Conservation (phyloP, 2,113 vertebrate species). For the Coregonus clupeaformis region DNA sequence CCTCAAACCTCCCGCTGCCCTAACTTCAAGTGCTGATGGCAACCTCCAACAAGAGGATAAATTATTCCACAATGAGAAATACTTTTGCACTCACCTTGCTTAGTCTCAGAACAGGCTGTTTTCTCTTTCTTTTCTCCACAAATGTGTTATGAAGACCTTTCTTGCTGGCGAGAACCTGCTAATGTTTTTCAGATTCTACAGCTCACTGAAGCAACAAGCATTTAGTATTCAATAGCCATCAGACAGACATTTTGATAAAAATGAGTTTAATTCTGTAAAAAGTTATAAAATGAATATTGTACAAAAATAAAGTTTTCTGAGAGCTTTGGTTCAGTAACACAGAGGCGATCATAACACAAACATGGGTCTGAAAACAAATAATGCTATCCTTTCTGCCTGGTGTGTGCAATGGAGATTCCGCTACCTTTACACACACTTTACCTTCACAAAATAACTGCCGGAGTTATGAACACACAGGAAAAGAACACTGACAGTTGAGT, state of each 20-base stretch:
- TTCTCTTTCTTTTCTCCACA: too few relatives aligned
- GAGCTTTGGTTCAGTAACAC: constrained; percentile 99
- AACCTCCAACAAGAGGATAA: neutral
- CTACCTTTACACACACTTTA: constrained; percentile 13
- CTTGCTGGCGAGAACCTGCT: too few relatives aligned
- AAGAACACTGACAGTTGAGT: constrained; percentile 30
- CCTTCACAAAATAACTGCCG: constrained; percentile 25
- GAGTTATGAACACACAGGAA: constrained; percentile 25
- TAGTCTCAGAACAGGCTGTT: too few relatives aligned
- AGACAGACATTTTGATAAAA: constrained; percentile 80
- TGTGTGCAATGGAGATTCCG: constrained; percentile 44
- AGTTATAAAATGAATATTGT: constrained; percentile 99
- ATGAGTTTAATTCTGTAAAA: constrained; percentile 98
- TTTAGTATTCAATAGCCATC: neutral
- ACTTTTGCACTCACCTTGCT: too few relatives aligned
- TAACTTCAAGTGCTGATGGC: neutral
- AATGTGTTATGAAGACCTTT: too few relatives aligned
- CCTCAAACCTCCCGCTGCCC: neutral
- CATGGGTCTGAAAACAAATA: constrained; percentile 34
- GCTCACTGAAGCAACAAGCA: neutral
- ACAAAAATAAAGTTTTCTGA: constrained; percentile 99
- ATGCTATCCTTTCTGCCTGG: constrained; percentile 23
- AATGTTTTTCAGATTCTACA: too few relatives aligned
- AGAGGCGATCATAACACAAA: constrained; percentile 41
- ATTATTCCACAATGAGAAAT: too few relatives aligned